Base-by-base conservation (phyloP, 2,888 invertebrate genomes). In the Tachina fera region DNA sequence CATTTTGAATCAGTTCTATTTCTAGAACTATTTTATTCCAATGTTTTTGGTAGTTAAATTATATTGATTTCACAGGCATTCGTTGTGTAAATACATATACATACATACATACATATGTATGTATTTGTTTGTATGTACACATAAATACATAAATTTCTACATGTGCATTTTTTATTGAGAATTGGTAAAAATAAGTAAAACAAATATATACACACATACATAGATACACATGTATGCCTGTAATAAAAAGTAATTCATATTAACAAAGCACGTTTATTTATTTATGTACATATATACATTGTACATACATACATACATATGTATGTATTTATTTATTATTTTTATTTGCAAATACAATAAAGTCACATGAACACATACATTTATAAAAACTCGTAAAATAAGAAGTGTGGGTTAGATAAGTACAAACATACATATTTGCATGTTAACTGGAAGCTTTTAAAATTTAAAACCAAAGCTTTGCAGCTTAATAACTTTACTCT, bases 391-490 rank as follows among this genome's bases (percentile, higher is more conserved):
- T 47, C 5, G 13, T 16, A 71, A 60, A 45, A 58, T 14, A 53
- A 16, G 51, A 82, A 71, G 74, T 43, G 74, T 68, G 63, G 75
- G 75, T 68, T 81, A 75, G 68, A 39, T 51, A 58, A 56, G 58
- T 19, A 0, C 47, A 39, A 5, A 47, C 14, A 61, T 67, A 56
- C 74, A 65, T 19, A 31, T 6, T 31, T 31, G 6, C 31, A 43
- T 65, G 14, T 70, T 41, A 39, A 67, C 14, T 76, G 67, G 47
- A 72, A 80, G 75, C 80, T 80, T 76, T 80, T 72, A 65, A 58
- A 43, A n/a, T n/a, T n/a, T 47, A 43, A 56, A 72, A 41, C 43
- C 51, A 70, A 67, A 77, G 67, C 80, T 76, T 81, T 76, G 71
- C 61, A 45, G 47, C 41, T 31, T 31, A 31, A 31, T 31, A 31